Percentiles rank a stretch among this genome's conserved stretches.
These are phyloP conservation scores for Eremophila alpestris DNA, from an alignment of 2,797 vertebrate species.

Conservation along the genomic window DNA sequence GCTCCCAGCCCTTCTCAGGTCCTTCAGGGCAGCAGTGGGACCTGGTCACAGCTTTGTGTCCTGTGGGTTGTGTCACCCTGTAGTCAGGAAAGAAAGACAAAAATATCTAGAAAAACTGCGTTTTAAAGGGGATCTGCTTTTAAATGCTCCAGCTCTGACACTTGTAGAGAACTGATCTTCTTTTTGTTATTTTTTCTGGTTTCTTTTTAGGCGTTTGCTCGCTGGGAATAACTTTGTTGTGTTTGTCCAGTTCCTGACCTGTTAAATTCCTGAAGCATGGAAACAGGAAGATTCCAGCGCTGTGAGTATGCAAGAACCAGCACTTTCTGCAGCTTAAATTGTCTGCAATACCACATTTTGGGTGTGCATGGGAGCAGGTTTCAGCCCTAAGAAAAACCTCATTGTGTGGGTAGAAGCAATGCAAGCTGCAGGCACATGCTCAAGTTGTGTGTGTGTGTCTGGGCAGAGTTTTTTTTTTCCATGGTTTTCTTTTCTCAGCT, in stretches of 20 bases:
- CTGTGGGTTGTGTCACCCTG: rapidly evolving
- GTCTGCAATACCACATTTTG: background rate
- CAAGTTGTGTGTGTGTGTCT: background rate
- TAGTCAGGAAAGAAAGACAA: background rate
- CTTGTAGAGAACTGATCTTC: background rate
- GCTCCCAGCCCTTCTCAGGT: background rate
- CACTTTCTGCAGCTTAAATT: background rate
- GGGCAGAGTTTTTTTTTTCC: background rate
- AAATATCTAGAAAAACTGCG: background rate
- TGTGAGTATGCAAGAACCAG: background rate
- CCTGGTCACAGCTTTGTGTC: background rate
- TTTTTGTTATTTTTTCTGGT: background rate
- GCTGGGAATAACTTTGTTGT: background rate
- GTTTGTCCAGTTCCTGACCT: background rate
- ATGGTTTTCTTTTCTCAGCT: background rate
- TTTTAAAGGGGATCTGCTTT: background rate
- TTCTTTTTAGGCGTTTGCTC: background rate
- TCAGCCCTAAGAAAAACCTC: background rate
- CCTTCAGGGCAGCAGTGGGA: background rate
- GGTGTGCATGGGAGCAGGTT: background rate
- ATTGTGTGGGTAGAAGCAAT: background rate
- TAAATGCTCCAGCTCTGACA: background rate
- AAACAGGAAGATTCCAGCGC: background rate
- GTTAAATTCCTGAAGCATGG: background rate
- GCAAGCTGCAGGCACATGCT: background rate